Base-by-base conservation (phyloP, 2,888 invertebrate genomes). In the Yponomeuta plumbellus region DNA sequence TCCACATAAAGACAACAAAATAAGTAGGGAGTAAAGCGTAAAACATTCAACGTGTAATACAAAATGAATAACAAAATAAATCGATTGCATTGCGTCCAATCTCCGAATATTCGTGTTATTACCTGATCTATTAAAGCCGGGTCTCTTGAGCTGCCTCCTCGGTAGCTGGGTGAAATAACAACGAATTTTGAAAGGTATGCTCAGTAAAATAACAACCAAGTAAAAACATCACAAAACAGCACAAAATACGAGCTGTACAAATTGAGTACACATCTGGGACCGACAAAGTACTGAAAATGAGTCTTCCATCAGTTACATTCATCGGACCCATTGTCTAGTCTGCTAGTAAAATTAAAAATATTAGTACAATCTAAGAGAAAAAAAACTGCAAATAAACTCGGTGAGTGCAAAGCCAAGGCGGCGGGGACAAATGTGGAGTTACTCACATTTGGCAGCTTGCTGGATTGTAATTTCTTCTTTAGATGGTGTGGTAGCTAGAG, bases 121-220 rank as follows among this genome's bases (percentile, higher is more conserved):
- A 92, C 92, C 92, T 92, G 88, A 76, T 87, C 89, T 91, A 92
- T 92, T 86, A 92, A 90, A 92, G 92, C 89, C 91, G 86, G 84
- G 92, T 92, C 91, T 92, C 92, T 90, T 88, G 90, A 74, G 89
- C 91, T 86, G 90, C 90, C 83, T 91, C 92, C 91, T 91, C 91
- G 90, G 86, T 88, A 90, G 91, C 92, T 92, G 92, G 89, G 84
- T 91, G 90, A 90, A 91, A 91, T 89, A 89, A 91, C 85, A 91
- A 90, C 88, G 89, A 81, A 81, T 85, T 85, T 89, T 90, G 90
- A 85, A 91, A 90, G 84, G 77, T 87, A 85, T 83, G 84, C 80
- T 85, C 83, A 86, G 74, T 80, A 88, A 86, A 85, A 85, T 85
- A 81, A 89, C 81, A 88, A 86, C 86, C 84, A 77, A 52, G 17